Evolutionary conservation across 2,113 vertebrate genomes (phyloP).

Genomic region (Rhinogobius similis): DNA sequence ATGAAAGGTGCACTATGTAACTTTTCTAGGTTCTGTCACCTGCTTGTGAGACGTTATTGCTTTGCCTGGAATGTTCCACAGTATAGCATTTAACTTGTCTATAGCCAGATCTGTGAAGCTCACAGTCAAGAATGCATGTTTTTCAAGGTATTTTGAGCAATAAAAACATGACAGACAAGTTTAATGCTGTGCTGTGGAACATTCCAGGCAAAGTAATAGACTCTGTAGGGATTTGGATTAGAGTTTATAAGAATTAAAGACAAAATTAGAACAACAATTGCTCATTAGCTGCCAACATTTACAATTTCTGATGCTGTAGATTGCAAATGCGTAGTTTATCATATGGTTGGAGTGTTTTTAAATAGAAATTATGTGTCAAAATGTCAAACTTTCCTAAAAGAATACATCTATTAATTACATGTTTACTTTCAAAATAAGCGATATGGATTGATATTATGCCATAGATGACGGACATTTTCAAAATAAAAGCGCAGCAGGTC

Average conservation of each 20-base stretch:
- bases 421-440: no score
- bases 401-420: not conserved
- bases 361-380: not conserved
- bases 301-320: not conserved
- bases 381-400: not conserved
- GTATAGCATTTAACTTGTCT: not conserved
- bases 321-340: not conserved
- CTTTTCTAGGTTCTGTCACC: no score
- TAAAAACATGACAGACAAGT: no score
- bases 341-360: not conserved
- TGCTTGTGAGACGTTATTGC: not conserved
- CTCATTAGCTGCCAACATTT: no score
- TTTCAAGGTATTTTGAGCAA: no score
- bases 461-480: slow-evolving; percentile 10
- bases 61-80: no score
- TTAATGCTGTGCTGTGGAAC: not conserved
- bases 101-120: no score
- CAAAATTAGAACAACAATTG: no score
- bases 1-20: no score
- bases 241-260: no score
- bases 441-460: not conserved
- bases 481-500: slow-evolving; percentile 25
- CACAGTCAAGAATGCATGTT: no score
- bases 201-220: not conserved
- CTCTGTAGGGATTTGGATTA: no score